phyloP scores from a whole-genome alignment of 2,888 invertebrate species.

The Erebia aethiops region DNA sequence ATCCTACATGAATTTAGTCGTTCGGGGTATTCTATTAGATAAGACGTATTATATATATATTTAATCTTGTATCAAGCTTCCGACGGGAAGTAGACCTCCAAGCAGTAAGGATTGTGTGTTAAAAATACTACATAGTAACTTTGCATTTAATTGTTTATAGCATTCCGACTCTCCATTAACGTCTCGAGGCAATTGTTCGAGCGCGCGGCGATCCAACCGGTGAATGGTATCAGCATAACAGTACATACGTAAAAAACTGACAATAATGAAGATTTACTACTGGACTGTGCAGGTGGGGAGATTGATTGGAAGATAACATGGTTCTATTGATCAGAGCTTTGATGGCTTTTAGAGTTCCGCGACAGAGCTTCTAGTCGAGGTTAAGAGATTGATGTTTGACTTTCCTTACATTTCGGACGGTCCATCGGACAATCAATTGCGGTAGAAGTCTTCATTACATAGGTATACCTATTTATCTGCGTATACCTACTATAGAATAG shows the following conservation, averaged over 20 bases:
- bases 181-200: constrained; percentile 41
- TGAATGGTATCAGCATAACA: constrained; percentile 56
- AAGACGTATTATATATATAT: no score
- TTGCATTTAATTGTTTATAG: constrained; percentile 43
- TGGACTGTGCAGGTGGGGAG: constrained; percentile 65
- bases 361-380: constrained; percentile 18
- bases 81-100: not conserved
- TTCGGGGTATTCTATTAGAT: no score
- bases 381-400: constrained; percentile 19
- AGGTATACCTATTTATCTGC: no score
- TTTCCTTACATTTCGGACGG: constrained; percentile 11
- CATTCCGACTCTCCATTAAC: constrained; percentile 43
- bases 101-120: not conserved
- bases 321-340: constrained; percentile 57
- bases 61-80: no score
- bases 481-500: no score
- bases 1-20: no score
- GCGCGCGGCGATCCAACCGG: constrained; percentile 38
- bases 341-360: constrained; percentile 49
- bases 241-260: constrained; percentile 67
- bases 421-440: not conserved
- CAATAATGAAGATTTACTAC: constrained; percentile 74
- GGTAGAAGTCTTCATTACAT: not conserved
- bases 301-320: constrained; percentile 62
- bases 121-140: constrained; percentile 8